These are phyloP conservation scores for Tetramorium parvispinum DNA, from an alignment of 1,140 invertebrate genomes.

Conservation along the genomic window DNA sequence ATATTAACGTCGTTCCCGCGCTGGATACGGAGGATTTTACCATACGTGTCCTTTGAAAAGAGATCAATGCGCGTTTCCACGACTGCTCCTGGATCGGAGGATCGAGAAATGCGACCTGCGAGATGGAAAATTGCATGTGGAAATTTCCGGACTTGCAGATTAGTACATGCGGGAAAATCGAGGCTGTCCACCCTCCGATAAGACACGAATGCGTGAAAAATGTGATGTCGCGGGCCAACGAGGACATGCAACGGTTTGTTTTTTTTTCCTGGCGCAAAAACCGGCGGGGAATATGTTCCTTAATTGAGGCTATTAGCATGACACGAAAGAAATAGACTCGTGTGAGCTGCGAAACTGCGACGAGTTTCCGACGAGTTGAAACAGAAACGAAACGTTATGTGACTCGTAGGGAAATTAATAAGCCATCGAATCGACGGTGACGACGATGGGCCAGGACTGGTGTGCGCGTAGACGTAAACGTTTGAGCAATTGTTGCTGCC, in stretches of 20 bases:
- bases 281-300: not conserved
- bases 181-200: not conserved
- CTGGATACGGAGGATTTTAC: conserved; percentile 16
- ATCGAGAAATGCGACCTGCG: conserved; percentile 23
- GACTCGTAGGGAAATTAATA: conserved; percentile 33
- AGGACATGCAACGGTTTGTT: not conserved
- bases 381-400: not conserved
- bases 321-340: conserved; percentile 14
- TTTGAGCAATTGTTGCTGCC: conserved; percentile 86
- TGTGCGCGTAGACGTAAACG: conserved; percentile 90
- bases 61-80: conserved; percentile 42
- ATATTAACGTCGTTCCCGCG: conserved; percentile 20
- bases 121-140: conserved; percentile 32
- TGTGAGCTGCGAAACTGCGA: conserved; percentile 4
- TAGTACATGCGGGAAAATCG: not conserved
- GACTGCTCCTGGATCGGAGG: not conserved
- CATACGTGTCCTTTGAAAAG: conserved; percentile 40
- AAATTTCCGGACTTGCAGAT: not conserved
- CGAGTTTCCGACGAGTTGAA: conserved; percentile 17
- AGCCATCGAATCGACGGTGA: conserved; percentile 2
- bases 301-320: not conserved
- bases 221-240: not conserved
- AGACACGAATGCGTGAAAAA: conserved; percentile 1
- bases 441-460: conserved; percentile 90
- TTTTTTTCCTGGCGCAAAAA: not conserved